phyloP scores from a whole-genome alignment of 2,888 invertebrate species.

The Rhamphomyia laevipes region DNA sequence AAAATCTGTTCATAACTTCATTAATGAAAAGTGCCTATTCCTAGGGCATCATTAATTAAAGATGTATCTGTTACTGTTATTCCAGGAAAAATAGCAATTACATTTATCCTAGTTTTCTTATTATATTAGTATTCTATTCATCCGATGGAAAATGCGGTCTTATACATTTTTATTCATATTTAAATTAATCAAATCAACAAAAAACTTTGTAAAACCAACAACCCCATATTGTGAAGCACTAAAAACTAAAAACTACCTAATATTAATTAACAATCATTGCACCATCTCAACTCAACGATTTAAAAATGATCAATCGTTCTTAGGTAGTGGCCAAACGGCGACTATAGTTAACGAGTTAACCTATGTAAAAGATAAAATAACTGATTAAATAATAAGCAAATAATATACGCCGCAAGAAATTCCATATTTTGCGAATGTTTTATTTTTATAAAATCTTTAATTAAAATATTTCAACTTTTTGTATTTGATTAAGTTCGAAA shows the following conservation, averaged over 20 bases:
- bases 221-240: conserved; percentile 34
- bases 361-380: no score
- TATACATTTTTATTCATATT: neutral
- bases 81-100: conserved; percentile 25
- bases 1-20: conserved; percentile 20
- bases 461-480: no score
- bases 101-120: conserved; percentile 19
- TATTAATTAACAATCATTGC: conserved; percentile 35
- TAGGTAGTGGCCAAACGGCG: no score
- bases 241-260: conserved; percentile 31
- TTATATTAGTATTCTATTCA: conserved; percentile 17
- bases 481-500: no score
- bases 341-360: no score
- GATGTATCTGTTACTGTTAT: conserved; percentile 17
- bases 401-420: no score
- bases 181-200: conserved; percentile 19
- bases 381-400: no score
- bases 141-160: conserved; percentile 13
- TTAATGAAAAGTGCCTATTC: conserved; percentile 20
- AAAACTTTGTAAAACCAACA: conserved; percentile 31
- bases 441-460: no score
- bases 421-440: no score
- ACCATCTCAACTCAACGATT: conserved; percentile 27
- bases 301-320: no score
- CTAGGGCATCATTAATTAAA: conserved; percentile 12